These are phyloP conservation scores for Oriolus oriolus DNA, from an alignment of 2,113 vertebrate species.

Conservation along the genomic window DNA sequence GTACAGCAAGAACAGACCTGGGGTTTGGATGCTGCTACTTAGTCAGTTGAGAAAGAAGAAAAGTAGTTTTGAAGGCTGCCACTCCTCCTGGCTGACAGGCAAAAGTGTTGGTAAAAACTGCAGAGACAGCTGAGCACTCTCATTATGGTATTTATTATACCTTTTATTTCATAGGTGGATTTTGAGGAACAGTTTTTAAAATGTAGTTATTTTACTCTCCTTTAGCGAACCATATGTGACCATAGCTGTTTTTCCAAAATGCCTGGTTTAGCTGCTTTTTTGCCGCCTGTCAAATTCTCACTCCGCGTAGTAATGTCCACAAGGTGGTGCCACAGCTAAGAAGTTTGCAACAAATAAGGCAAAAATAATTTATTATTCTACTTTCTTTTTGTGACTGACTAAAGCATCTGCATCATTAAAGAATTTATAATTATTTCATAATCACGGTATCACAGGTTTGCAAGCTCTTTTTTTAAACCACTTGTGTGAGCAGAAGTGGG, in stretches of 20 bases:
- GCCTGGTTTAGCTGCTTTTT: neutral
- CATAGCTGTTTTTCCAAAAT: neutral
- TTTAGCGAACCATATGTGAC: neutral
- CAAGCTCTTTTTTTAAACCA: neutral
- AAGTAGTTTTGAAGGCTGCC: neutral
- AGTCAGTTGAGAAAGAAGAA: neutral
- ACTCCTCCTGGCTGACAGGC: neutral
- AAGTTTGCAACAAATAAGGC: slow-evolving; percentile 29
- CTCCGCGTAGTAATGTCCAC: slow-evolving; percentile 53
- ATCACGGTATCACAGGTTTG: neutral
- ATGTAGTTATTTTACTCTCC: neutral
- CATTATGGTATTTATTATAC: neutral
- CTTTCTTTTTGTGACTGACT: neutral
- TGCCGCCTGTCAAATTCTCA: neutral
- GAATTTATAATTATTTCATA: neutral
- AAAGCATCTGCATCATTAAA: neutral
- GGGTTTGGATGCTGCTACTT: neutral
- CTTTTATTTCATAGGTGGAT: neutral
- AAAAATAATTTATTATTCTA: neutral
- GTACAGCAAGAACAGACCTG: neutral
- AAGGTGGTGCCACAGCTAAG: slow-evolving; percentile 78
- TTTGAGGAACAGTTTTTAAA: neutral
- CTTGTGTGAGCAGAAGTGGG: neutral
- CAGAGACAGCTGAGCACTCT: neutral
- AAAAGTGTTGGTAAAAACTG: neutral